These are phyloP conservation scores for Tor tambroides DNA, from an alignment of 2,113 vertebrate species.

Conservation along the genomic window DNA sequence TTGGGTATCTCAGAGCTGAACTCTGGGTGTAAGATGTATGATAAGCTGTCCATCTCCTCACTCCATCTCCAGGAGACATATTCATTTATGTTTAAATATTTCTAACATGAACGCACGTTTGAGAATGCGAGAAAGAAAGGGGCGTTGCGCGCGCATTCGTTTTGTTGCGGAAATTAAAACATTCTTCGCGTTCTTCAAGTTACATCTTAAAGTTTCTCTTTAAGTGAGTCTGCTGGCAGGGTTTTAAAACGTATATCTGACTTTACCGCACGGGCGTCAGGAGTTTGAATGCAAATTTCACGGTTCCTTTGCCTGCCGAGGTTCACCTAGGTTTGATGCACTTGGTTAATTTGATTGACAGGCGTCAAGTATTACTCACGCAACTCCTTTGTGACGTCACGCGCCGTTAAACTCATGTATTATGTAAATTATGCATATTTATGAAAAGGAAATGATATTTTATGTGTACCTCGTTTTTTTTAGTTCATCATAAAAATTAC, in stretches of 20 bases:
- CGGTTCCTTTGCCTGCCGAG: neutral
- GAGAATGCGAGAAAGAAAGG: neutral
- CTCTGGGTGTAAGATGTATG: constrained; percentile 79
- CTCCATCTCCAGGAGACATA: constrained; percentile 24
- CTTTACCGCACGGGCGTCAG: neutral
- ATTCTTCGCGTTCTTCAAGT: constrained; percentile 30
- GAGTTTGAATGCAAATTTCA: neutral
- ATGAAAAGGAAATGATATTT: neutral
- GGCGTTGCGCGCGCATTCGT: constrained; percentile 8
- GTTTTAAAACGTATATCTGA: neutral
- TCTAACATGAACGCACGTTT: constrained; percentile 6
- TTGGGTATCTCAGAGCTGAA: constrained; percentile 79
- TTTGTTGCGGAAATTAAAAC: constrained; percentile 1
- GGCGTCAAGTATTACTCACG: constrained; percentile 14
- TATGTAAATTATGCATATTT: constrained; percentile 30
- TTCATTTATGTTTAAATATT: neutral
- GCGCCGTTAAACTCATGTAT: neutral
- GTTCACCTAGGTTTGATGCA: neutral
- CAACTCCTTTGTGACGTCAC: constrained; percentile 40
- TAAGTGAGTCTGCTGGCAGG: neutral
- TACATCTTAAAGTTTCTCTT: constrained; percentile 15
- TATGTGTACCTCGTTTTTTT: neutral
- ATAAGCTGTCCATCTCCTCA: constrained; percentile 70
- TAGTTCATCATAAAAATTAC: neutral
- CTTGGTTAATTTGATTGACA: constrained; percentile 32